Conservation (phyloP, 2,113 vertebrate genomes). For the Dasyurus viverrinus region DNA sequence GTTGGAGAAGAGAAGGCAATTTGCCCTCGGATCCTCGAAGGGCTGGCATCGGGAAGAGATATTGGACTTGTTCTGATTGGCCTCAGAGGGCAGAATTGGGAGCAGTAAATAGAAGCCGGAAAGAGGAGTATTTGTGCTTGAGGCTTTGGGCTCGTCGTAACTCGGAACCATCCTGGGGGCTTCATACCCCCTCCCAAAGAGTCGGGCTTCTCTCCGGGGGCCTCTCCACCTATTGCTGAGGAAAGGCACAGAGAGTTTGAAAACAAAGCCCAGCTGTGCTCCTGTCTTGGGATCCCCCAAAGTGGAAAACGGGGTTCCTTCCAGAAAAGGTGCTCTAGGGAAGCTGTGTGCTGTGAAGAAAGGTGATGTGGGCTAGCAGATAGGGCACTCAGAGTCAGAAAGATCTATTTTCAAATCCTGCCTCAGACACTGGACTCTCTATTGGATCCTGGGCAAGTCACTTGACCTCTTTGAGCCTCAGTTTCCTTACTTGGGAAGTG, state of each 20-base stretch:
- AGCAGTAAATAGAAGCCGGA: neutral
- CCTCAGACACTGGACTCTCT: neutral
- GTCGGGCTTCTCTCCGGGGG: neutral
- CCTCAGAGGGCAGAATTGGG: neutral
- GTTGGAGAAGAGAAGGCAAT: neutral
- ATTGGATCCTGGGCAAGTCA: neutral
- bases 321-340: neutral
- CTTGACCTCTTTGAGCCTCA: neutral
- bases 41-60: neutral
- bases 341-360: neutral
- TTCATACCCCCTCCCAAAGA: neutral
- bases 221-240: neutral
- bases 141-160: neutral
- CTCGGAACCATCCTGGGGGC: neutral
- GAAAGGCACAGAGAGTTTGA: neutral
- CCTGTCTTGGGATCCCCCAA: neutral
- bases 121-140: neutral
- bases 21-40: neutral
- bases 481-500: neutral
- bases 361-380: neutral
- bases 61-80: neutral
- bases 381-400: neutral
- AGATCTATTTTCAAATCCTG: neutral
- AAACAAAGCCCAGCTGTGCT: neutral
- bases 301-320: neutral